Evolutionary conservation across 2,113 vertebrate species (phyloP).

Genomic region (Takifugu flavidus): DNA sequence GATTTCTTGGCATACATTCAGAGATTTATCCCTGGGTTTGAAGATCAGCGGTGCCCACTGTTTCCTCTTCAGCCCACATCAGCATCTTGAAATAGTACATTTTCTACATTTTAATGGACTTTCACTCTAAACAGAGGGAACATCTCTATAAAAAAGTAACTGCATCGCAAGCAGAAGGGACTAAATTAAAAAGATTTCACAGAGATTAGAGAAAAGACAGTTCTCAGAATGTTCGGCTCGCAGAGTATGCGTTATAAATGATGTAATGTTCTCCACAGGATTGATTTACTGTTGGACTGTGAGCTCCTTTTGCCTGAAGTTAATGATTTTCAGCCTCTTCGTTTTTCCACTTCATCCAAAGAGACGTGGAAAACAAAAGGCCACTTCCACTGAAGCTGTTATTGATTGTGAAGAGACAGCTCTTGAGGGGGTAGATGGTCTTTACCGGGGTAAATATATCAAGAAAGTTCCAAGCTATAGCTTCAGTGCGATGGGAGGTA

Average conservation of each 20-base stretch:
- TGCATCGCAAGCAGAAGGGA: no score
- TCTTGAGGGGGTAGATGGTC: background rate
- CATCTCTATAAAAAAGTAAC: no score
- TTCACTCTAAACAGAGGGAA: no score
- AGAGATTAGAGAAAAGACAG: no score
- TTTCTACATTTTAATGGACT: no score
- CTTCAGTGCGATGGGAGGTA: background rate
- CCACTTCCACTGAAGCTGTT: background rate
- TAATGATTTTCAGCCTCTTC: background rate
- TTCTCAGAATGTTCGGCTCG: no score
- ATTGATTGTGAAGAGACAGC: constrained; percentile 8
- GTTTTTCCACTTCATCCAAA: background rate
- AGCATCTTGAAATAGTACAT: no score
- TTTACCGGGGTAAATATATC: constrained; percentile 5
- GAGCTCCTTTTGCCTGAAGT: background rate
- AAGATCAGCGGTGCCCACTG: no score
- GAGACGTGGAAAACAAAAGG: background rate
- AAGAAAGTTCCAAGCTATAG: background rate
- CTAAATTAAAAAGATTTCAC: no score
- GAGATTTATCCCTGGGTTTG: no score
- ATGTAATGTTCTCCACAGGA: background rate
- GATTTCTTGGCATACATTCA: no score
- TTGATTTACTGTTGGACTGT: background rate
- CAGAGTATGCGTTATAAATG: background rate
- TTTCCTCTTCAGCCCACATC: no score